phyloP scores from a whole-genome alignment of 2,797 vertebrate species.

The Protosalanx chinensis region DNA sequence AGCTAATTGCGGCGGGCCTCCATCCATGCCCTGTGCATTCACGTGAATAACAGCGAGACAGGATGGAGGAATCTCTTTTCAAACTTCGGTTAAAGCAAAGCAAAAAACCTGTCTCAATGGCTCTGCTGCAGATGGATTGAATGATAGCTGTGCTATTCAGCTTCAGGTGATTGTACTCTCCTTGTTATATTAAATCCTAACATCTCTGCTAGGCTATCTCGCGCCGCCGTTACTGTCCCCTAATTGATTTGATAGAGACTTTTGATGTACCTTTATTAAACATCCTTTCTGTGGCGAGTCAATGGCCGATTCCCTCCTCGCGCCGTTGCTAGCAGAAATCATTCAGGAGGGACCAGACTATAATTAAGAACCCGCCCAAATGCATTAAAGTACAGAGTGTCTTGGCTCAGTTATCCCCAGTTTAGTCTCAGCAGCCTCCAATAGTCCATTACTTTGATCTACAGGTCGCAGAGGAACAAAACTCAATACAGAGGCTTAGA shows the following conservation, averaged over 20 bases:
- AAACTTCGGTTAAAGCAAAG: neutral
- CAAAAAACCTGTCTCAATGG: neutral
- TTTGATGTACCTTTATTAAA: constrained; percentile 55
- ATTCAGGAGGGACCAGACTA: constrained; percentile 51
- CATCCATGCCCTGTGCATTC: neutral
- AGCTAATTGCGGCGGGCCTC: neutral
- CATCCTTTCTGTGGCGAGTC: constrained; percentile 40
- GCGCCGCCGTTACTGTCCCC: constrained; percentile 28
- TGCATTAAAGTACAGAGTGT: constrained; percentile 61
- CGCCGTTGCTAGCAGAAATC: constrained; percentile 39
- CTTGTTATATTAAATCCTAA: constrained; percentile 24
- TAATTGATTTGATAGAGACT: constrained; percentile 49
- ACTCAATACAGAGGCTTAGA: constrained; percentile 56
- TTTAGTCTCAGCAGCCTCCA: constrained; percentile 48
- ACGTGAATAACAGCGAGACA: neutral
- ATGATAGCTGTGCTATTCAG: neutral
- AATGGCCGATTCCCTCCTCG: constrained; percentile 44
- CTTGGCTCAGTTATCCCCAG: constrained; percentile 38
- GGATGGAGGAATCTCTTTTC: neutral
- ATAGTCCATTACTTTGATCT: constrained; percentile 71
- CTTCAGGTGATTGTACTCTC: constrained; percentile 17
- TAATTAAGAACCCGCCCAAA: constrained; percentile 67
- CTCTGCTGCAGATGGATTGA: constrained; percentile 1
- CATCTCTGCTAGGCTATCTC: constrained; percentile 6
- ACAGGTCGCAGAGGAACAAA: constrained; percentile 66